Evolutionary conservation across 2,797 vertebrate species (phyloP), one percentile per base, ranked within the genome.

Genomic region (Centroberyx gerrardi): DNA sequence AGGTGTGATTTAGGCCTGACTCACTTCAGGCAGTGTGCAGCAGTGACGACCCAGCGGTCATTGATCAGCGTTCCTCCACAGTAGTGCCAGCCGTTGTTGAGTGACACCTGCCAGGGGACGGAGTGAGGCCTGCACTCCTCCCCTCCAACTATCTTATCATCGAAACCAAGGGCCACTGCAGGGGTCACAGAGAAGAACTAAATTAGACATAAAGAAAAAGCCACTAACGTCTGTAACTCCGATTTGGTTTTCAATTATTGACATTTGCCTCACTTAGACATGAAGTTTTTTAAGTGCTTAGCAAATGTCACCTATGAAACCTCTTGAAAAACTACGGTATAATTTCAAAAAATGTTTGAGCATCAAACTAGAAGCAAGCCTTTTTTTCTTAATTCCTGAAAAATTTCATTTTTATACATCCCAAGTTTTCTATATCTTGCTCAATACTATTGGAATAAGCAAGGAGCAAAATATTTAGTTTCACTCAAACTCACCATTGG

Each of bases 11-110:
- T 13, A 13, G 52, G 13, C 2, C 3, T 2, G 5, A 81, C 88
- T 84, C 53, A 91, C 91, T 58, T 62, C 4, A 71, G 84, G 81
- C 89, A 91, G 71, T 93, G 91, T 27, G 90, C 87, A 2, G 90
- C 89, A 1, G 68, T 87, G 54, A 93, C 68, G 1, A 91, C 86
- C 90, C 89, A 92, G 18, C 74, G 54, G 5, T 78, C 64, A 1
- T 14, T 78, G 81, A 93, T 81, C 64, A 93, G 84, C 3, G 87
- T 78, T 8, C 86, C 89, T 0, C 92, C 88, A 1, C 91, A 93
- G 55, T 28, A 68, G n/a, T 82, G 82, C 53, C 75, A 80, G 12
- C 81, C 84, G 1, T 59, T 52, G 15, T 90, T 87, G 22, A 93
- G 73, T 0, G 84, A 88, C 51, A 87, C 89, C 78, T 91, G 88